Evolutionary conservation across 2,113 vertebrate genomes (phyloP).

Genomic region (Pardalotus punctatus): DNA sequence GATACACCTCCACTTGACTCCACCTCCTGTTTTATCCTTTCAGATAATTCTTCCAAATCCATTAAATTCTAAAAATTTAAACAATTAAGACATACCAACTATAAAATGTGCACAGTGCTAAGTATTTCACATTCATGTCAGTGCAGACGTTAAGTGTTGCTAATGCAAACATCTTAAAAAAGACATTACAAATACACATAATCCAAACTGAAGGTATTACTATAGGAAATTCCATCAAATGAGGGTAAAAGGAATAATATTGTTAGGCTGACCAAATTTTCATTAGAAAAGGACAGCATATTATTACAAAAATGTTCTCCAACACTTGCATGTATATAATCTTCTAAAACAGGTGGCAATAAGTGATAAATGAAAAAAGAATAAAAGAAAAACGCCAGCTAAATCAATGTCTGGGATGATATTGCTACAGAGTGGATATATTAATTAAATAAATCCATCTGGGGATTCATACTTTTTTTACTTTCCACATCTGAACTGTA

Average conservation of each 20-base stretch:
- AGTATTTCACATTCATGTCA: not conserved
- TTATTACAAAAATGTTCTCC: not conserved
- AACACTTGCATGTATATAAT: not conserved
- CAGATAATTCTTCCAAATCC: constrained; percentile 24
- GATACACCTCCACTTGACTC: constrained; percentile 55
- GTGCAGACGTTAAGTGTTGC: not conserved
- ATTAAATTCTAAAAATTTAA: constrained; percentile 26
- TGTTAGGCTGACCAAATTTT: not conserved
- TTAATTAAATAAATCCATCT: not conserved
- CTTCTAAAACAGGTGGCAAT: not conserved
- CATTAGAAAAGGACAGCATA: not conserved
- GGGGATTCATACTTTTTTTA: not conserved
- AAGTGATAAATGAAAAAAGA: not conserved
- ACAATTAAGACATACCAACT: not conserved
- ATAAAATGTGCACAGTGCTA: not conserved
- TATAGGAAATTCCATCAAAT: not conserved
- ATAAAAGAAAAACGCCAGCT: not conserved
- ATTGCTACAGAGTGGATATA: not conserved
- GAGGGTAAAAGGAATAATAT: not conserved
- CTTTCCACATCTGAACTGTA: not conserved
- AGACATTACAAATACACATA: not conserved
- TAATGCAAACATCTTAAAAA: not conserved
- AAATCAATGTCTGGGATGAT: not conserved
- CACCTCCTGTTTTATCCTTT: constrained; percentile 31
- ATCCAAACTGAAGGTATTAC: not conserved